Evolutionary conservation across 2,113 vertebrate species (phyloP), one percentile per base, ranked within the genome.

Genomic region (Rhinolophus ferrumequinum): DNA sequence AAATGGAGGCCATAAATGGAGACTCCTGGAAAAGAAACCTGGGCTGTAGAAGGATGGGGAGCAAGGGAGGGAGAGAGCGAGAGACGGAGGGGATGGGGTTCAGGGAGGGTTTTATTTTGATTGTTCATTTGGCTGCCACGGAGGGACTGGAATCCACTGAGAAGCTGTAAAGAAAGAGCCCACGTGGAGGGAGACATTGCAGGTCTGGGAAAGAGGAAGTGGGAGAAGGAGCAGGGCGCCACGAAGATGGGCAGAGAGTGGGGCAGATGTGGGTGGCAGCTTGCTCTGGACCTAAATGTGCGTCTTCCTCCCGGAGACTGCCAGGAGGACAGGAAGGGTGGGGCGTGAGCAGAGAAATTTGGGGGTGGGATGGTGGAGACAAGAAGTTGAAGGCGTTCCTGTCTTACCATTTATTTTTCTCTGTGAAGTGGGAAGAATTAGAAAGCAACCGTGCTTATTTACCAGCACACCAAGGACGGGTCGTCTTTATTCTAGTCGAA

Each of bases 361-460:
- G 6, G 58, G 79, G 35, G 21, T 3, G 22, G 11, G 28, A 41
- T 67, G 47, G 70, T 50, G 22, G 54, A 44, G 24, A 66, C 28
- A 80, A 41, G 47, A 84, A 18, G 58, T 30, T 62, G 24, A 84
- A 30, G 83, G 91, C 70, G 44, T 64, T 41, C 18, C 50, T 54
- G 8, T 44, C 33, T 66, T 83, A 16, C 16, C 50, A 4, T 77
- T 86, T 66, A 10, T 95, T 90, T 91, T 95, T 87, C 62, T n/a
- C 80, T 73, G 44, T 54, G 54, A 95, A 93, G 26, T 60, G 38
- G 64, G 62, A 80, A 79, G 83, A 58, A 75, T 85, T 84, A 73
- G 72, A 83, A 93, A 82, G 38, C 50, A 88, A 18, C 50, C 60
- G 11, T 75, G 47, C 60, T 70, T 18, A 8, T 76, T 93, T 88